phyloP scores from a whole-genome alignment of 1,140 invertebrate genomes.

The Papilio polytes region DNA sequence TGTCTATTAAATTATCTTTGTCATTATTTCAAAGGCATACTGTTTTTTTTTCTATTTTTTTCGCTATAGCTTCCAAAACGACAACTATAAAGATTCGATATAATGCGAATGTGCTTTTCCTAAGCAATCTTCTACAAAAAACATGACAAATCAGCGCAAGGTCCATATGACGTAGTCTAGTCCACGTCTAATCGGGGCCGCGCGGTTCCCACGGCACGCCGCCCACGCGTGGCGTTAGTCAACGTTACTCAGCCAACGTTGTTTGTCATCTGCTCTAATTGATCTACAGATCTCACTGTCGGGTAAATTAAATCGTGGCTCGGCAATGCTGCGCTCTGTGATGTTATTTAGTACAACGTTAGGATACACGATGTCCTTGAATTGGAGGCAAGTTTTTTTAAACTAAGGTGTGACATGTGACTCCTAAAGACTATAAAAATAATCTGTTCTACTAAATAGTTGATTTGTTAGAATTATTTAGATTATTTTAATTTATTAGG shows the following conservation, averaged over 20 bases:
- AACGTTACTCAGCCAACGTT: slow-evolving; percentile 46
- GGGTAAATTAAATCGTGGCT: slow-evolving; percentile 74
- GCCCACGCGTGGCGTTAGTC: slow-evolving; percentile 72
- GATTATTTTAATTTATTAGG: no score
- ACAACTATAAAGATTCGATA: no score
- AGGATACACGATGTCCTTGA: not conserved
- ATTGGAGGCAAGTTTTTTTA: not conserved
- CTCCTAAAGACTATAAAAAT: no score
- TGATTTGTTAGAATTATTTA: no score
- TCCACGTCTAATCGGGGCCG: slow-evolving; percentile 60
- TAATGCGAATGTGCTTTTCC: no score
- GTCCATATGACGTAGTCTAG: slow-evolving; percentile 50
- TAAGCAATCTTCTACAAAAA: no score
- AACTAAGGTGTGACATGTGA: not conserved
- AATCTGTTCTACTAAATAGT: no score
- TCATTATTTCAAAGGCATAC: no score
- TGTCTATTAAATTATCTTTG: no score
- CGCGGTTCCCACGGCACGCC: slow-evolving; percentile 70
- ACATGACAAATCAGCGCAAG: slow-evolving; percentile 39
- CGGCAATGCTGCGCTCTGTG: slow-evolving; percentile 56
- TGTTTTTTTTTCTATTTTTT: no score
- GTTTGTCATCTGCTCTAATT: slow-evolving; percentile 79
- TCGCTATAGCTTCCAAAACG: no score
- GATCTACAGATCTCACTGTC: slow-evolving; percentile 69
- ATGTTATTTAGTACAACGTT: slow-evolving; percentile 47